Evolutionary conservation across 2,797 vertebrate genomes (phyloP).

Genomic region (Chelon auratus): DNA sequence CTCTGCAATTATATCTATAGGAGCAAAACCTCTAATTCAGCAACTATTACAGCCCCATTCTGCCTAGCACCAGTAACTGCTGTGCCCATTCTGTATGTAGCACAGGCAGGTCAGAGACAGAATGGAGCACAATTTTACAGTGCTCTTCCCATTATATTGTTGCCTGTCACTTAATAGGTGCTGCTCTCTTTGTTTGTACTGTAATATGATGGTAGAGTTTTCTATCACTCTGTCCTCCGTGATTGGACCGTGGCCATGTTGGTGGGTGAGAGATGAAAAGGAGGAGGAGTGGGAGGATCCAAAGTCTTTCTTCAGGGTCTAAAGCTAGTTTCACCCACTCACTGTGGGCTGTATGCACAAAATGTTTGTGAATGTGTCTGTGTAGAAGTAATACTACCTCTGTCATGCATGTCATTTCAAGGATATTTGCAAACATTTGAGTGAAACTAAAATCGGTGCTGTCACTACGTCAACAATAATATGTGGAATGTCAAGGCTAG

Average conservation of each 20-base stretch:
- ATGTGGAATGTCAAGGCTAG: constrained; percentile 10
- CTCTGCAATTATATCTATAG: constrained; percentile 51
- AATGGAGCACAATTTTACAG: constrained; percentile 46
- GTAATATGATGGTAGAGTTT: constrained; percentile 63
- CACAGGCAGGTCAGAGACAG: constrained; percentile 34
- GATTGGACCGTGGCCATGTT: constrained; percentile 69
- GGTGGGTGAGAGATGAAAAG: constrained; percentile 72
- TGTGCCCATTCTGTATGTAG: constrained; percentile 23
- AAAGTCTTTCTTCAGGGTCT: constrained; percentile 69
- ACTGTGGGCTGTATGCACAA: constrained; percentile 52
- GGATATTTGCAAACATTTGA: constrained; percentile 28
- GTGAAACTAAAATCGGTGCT: constrained; percentile 3
- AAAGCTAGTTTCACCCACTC: constrained; percentile 73
- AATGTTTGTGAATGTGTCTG: constrained; percentile 55
- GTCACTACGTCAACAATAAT: not conserved
- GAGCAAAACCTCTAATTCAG: constrained; percentile 45
- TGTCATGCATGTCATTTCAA: constrained; percentile 25
- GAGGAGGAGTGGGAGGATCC: constrained; percentile 71
- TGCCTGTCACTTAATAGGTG: constrained; percentile 62
- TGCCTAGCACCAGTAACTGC: constrained; percentile 10
- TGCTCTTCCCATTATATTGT: constrained; percentile 51
- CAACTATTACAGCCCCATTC: constrained; percentile 21
- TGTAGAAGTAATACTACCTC: constrained; percentile 39
- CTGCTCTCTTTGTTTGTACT: constrained; percentile 64
- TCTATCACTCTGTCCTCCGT: constrained; percentile 60